Evolutionary conservation across 2,888 invertebrate species (phyloP).

Genomic region (Sphinx pinastri): DNA sequence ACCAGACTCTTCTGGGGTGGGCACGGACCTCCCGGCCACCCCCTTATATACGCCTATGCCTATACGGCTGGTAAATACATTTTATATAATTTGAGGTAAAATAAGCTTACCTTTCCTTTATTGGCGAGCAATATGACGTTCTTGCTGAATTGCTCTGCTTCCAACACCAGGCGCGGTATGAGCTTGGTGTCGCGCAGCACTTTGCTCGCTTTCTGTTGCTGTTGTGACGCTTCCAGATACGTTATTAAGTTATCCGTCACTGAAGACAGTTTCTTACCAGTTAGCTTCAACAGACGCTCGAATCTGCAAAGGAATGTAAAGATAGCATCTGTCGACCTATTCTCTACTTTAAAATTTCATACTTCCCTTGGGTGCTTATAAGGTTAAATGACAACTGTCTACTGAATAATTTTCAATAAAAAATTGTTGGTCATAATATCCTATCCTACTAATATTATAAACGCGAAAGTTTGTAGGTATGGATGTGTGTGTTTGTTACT

Average conservation of each 20-base stretch:
- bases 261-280: conserved; percentile 84
- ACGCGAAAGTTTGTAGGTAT: too few relatives aligned
- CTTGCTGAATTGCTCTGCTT: conserved; percentile 86
- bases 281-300: conserved; percentile 81
- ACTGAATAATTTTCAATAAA: too few relatives aligned
- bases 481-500: too few relatives aligned
- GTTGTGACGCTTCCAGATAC: conserved; percentile 81
- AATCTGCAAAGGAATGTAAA: conserved; percentile 60
- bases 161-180: conserved; percentile 86
- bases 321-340: not conserved
- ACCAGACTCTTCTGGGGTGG: too few relatives aligned
- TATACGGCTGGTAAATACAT: too few relatives aligned
- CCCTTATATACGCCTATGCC: too few relatives aligned
- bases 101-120: conserved; percentile 81
- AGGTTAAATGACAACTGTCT: too few relatives aligned
- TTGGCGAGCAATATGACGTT: conserved; percentile 83
- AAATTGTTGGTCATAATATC: too few relatives aligned
- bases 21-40: too few relatives aligned
- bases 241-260: conserved; percentile 83
- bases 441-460: too few relatives aligned
- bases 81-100: not conserved
- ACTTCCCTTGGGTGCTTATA: too few relatives aligned
- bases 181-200: conserved; percentile 85
- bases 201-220: conserved; percentile 63
- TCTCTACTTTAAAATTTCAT: too few relatives aligned